Conservation (phyloP, 1,140 invertebrate species). For the Notospermus geniculatus region DNA sequence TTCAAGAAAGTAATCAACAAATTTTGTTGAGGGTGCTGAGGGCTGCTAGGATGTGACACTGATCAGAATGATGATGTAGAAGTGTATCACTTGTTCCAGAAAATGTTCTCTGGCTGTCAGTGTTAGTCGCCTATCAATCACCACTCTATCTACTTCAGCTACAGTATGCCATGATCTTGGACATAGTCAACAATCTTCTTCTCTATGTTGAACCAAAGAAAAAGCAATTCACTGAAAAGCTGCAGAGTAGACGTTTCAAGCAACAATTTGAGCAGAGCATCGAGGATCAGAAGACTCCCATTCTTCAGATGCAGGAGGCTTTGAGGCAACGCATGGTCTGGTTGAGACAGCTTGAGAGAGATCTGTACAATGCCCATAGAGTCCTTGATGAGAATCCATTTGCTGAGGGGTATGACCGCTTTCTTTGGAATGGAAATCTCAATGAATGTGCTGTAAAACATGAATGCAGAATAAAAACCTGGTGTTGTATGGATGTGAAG, state of each 20-base stretch:
- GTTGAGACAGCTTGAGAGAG: slow-evolving; percentile 80
- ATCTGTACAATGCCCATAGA: slow-evolving; percentile 85
- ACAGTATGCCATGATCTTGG: slow-evolving; percentile 92
- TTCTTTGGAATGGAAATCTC: no score
- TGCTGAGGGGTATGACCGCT: slow-evolving; percentile 27
- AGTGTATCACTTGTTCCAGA: no score
- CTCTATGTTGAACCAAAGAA: slow-evolving; percentile 94
- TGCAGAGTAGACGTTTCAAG: slow-evolving; percentile 90
- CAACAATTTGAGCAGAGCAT: slow-evolving; percentile 79
- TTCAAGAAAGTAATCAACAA: no score
- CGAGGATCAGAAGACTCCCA: slow-evolving; percentile 87
- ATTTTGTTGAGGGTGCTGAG: no score
- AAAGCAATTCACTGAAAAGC: slow-evolving; percentile 76
- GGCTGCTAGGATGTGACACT: no score
- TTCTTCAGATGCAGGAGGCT: slow-evolving; percentile 85
- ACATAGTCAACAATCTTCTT: slow-evolving; percentile 95
- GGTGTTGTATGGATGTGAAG: no score
- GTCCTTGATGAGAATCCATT: slow-evolving; percentile 70
- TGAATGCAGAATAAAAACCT: no score
- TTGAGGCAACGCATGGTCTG: slow-evolving; percentile 63
- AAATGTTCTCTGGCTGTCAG: no score
- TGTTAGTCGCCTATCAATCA: no score
- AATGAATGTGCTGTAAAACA: no score
- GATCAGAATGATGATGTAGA: no score
- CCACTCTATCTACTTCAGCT: slow-evolving; percentile 42